These are phyloP conservation scores for Bradypus variegatus DNA, from an alignment of 2,797 vertebrate species.

Conservation along the genomic window DNA sequence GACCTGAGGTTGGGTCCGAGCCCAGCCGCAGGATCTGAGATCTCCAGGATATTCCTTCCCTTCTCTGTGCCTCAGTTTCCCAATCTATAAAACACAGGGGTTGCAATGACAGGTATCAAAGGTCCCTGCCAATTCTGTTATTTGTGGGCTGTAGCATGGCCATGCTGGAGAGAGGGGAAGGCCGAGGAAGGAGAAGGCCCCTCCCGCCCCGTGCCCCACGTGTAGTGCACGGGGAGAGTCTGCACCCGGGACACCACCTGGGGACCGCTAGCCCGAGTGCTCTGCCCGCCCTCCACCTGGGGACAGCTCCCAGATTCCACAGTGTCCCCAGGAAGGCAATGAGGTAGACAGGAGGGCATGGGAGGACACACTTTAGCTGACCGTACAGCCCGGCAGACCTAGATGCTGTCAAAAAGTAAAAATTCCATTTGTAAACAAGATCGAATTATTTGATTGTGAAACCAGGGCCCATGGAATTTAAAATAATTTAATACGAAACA, in stretches of 20 bases:
- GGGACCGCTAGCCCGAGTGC: background rate
- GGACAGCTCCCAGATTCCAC: background rate
- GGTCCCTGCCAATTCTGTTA: background rate
- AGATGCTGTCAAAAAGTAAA: conserved; percentile 64
- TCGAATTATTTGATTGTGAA: conserved; percentile 69
- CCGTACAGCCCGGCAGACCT: conserved; percentile 41
- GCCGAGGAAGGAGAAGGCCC: rapidly evolving
- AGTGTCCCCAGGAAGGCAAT: background rate
- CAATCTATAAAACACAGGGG: background rate
- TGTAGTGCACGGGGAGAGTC: too few relatives aligned
- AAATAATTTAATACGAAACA: conserved; percentile 68
- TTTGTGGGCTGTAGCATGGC: background rate
- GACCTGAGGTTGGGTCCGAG: rapidly evolving
- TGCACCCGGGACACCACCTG: background rate
- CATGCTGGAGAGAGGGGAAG: background rate
- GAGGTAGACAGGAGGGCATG: conserved; percentile 29
- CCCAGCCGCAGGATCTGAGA: rapidly evolving
- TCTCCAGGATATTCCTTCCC: background rate
- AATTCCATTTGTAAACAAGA: conserved; percentile 70
- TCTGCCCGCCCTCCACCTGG: background rate
- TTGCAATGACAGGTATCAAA: background rate
- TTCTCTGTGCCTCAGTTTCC: background rate
- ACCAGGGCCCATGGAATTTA: conserved; percentile 65
- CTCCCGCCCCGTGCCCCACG: rapidly evolving
- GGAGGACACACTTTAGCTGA: conserved; percentile 53